Base-by-base conservation (phyloP, 1,140 invertebrate species). In the Ostrea edulis region DNA sequence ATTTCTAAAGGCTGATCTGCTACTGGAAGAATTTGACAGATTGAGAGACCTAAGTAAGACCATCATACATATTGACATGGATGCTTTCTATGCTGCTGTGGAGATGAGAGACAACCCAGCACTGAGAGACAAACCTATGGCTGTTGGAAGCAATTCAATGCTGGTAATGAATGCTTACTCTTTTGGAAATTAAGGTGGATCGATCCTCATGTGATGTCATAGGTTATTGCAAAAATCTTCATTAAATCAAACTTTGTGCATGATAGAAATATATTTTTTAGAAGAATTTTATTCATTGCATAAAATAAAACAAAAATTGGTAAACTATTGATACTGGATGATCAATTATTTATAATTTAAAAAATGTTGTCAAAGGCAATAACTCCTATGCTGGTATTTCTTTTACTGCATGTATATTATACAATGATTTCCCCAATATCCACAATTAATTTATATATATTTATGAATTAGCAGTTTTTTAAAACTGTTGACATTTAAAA, bases 21-120 rank as follows among this genome's bases (percentile, higher is more conserved):
- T 95, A 11, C 84, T 95, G 22, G 86, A 90, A 82, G 84, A 93
- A 25, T 89, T 96, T 25, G 95, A 96, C 88, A 52, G 58, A 44
- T 84, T 86, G 35, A 86, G 95, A 88, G 95, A 96, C 92, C 91
- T 96, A 11, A 94, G 89, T 86, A 94, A 94, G n/a, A 95, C 94
- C 14, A 96, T 96, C 90, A 96, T 97, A 11, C 96, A 97, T 90
- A 94, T 97, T 82, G 97, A 97, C 92, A 96, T 97, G 96, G 97
- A 97, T 94, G 96, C 96, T 14, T 97, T 96, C 92, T 97, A 96
- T 94, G 96, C 96, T 85, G 96, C 96, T 54, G 97, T 97, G 3
- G 97, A 97, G 93, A 96, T 96, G 94, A 92, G 95, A 88, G 96
- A 97, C 88, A 93, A 96, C 91, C 96, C 96, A 8, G 83, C 87